Base-by-base conservation (phyloP, 2,888 invertebrate genomes). In the Leptopilina syphax region DNA sequence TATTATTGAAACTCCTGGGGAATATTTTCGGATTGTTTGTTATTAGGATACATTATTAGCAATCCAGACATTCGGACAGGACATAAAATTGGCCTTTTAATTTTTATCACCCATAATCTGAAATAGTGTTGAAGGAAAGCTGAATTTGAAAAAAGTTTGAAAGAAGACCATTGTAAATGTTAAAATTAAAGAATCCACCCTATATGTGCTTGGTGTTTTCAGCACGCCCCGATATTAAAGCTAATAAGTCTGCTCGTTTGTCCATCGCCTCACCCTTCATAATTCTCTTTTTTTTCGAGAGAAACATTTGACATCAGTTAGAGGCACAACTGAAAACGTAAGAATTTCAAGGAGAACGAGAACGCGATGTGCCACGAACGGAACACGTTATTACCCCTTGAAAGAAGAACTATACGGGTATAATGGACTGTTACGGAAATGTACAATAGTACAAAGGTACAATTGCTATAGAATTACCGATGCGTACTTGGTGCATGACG, bases 401-500 rank as follows among this genome's bases (percentile, higher is more conserved):
- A 76, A 79, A 73, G 27, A 67, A 80, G 78, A 67, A 80, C 80
- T 68, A 68, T 67, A 50, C 70, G 13, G 77, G 57, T 79, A 80
- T 76, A 80, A 79, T 73, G 66, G 76, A 44, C 77, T 60, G 68
- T 77, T 77, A 65, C 79, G 80, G 82, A 81, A 80, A 80, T 81
- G 81, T 84, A 88, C 86, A 88, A 86, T 86, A 81, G 84, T 65
- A 81, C 85, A 82, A 84, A 85, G 85, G 85, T 87, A 86, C 86
- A 87, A 87, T 87, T 86, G 85, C 85, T 85, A 87, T 84, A 86
- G 88, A 87, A 87, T 87, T 86, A 85, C 83, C 84, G 79, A 83
- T 84, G 83, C 84, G 57, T 73, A 73, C 73, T 73, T 73, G 9
- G 73, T 34, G 57, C 79, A 13, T 44, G 60, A 12, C n/a, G 81